phyloP scores from a whole-genome alignment of 2,113 vertebrate genomes.

The Eclectus roratus region DNA sequence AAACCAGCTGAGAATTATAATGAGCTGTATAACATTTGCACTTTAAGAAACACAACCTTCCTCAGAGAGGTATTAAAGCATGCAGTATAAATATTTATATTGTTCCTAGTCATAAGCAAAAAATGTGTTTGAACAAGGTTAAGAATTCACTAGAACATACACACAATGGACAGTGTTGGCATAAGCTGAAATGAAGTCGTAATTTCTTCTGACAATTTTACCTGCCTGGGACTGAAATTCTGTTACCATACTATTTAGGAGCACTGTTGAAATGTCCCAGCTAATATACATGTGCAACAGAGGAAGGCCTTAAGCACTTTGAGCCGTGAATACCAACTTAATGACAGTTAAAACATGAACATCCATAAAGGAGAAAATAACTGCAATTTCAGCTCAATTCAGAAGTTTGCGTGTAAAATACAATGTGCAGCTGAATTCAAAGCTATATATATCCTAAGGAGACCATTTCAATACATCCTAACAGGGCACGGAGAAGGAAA shows the following conservation, averaged over 20 bases:
- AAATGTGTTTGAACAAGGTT: neutral
- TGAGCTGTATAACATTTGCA: constrained; percentile 8
- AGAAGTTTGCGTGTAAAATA: neutral
- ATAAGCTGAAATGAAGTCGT: neutral
- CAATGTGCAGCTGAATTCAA: neutral
- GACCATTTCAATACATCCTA: neutral
- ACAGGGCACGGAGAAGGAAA: neutral
- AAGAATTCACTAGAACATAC: neutral
- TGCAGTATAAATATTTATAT: constrained; percentile 32
- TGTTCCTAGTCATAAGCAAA: neutral
- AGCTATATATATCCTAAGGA: neutral
- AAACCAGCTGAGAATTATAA: constrained; percentile 38
- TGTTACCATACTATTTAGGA: neutral
- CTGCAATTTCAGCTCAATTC: neutral
- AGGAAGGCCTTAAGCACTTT: neutral
- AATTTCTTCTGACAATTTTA: neutral
- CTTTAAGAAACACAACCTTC: constrained; percentile 3
- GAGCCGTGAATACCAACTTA: neutral
- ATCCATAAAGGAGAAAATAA: neutral
- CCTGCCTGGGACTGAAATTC: neutral
- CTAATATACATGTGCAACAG: neutral
- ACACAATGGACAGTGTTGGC: neutral
- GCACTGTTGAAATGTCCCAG: neutral
- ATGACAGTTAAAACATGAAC: neutral
- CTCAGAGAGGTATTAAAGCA: constrained; percentile 19